phyloP scores from a whole-genome alignment of 2,888 invertebrate species.

The Nineta flava region DNA sequence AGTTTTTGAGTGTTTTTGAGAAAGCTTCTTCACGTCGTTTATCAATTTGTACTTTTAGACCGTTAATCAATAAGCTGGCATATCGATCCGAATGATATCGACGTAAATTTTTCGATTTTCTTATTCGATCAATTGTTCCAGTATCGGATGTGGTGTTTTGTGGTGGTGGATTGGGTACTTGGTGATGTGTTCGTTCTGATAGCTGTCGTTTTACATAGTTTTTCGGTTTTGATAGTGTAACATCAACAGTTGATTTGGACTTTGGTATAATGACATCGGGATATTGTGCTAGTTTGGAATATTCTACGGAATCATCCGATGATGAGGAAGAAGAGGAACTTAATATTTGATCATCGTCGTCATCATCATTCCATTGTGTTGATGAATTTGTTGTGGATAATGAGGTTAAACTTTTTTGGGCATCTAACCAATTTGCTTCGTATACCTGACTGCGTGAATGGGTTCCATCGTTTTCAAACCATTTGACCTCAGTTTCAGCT shows the following conservation, averaged over 20 bases:
- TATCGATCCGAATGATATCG: slow-evolving; percentile 7
- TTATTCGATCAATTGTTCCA: background rate
- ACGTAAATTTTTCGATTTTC: background rate
- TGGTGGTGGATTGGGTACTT: background rate
- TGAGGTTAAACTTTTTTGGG: slow-evolving; percentile 37
- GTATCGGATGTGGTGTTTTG: background rate
- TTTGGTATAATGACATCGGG: slow-evolving; percentile 1
- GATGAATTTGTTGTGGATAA: slow-evolving; percentile 20
- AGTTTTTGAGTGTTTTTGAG: background rate
- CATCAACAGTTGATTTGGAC: slow-evolving; percentile 10
- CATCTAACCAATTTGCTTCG: slow-evolving; percentile 72
- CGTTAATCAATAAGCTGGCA: background rate
- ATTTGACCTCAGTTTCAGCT: slow-evolving; percentile 32
- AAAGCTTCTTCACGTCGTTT: background rate
- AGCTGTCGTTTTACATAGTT: slow-evolving; percentile 1
- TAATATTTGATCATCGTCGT: background rate
- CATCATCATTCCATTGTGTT: background rate
- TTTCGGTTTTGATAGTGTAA: background rate
- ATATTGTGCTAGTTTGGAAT: slow-evolving; percentile 28
- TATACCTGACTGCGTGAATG: slow-evolving; percentile 55
- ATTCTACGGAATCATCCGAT: slow-evolving; percentile 17
- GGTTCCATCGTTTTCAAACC: slow-evolving; percentile 50
- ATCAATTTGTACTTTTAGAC: background rate
- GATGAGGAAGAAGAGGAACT: background rate
- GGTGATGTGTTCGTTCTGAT: background rate